phyloP scores from a whole-genome alignment of 2,888 invertebrate genomes.

The Brachyptera risi region DNA sequence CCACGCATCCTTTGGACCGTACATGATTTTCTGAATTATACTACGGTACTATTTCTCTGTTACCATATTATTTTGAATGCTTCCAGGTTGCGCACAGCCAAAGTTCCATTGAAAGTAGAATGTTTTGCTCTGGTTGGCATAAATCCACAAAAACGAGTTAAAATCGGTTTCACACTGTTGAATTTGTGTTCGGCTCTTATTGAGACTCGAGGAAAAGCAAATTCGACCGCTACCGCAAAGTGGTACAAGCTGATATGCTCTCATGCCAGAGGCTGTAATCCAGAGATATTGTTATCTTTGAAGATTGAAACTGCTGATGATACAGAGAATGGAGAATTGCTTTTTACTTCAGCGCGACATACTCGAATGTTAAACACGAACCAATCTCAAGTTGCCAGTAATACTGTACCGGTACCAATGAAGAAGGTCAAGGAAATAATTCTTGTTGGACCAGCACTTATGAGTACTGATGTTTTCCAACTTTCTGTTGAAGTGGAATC shows the following conservation, averaged over 20 bases:
- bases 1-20: no score
- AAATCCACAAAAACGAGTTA: conserved; percentile 55
- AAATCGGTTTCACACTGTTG: conserved; percentile 64
- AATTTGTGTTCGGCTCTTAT: conserved; percentile 61
- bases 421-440: no score
- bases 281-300: background rate
- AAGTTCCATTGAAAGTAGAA: conserved; percentile 69
- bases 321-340: no score
- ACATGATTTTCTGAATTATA: no score
- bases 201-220: background rate
- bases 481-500: conserved; percentile 54
- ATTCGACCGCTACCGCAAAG: background rate
- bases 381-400: no score
- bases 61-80: conserved; percentile 17
- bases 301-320: no score
- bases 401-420: no score
- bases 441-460: conserved; percentile 42
- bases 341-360: no score
- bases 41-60: no score
- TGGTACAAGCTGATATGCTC: background rate
- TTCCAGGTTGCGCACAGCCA: conserved; percentile 64
- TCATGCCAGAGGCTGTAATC: background rate
- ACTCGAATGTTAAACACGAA: no score
- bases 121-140: conserved; percentile 56
- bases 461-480: conserved; percentile 46